Percentiles rank a stretch among this genome's conserved stretches.
phyloP scores from a whole-genome alignment of 2,797 vertebrate species.

The Clarias pachynema region DNA sequence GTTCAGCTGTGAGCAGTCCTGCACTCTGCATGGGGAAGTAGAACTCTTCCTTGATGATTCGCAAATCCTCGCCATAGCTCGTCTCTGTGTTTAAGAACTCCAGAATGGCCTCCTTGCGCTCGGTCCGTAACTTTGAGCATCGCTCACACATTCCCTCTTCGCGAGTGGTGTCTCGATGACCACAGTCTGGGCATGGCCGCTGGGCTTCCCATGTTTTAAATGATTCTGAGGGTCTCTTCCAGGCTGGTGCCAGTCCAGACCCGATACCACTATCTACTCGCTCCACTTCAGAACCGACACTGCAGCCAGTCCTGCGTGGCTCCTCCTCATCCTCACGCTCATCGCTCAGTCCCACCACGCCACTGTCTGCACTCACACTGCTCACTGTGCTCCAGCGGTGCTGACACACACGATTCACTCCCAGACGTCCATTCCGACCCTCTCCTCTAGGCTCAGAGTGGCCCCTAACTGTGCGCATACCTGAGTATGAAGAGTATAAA shows the following conservation, averaged over 20 bases:
- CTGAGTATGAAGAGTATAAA: slow-evolving; percentile 55
- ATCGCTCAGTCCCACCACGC: slow-evolving; percentile 84
- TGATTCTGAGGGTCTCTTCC: slow-evolving; percentile 80
- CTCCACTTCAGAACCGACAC: slow-evolving; percentile 74
- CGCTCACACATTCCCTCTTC: slow-evolving; percentile 83
- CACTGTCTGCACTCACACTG: slow-evolving; percentile 89
- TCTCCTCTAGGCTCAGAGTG: slow-evolving; percentile 74
- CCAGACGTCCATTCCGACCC: slow-evolving; percentile 65
- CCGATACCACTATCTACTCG: slow-evolving; percentile 87
- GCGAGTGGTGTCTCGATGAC: slow-evolving; percentile 75
- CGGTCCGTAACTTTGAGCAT: slow-evolving; percentile 84
- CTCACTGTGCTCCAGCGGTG: slow-evolving; percentile 92
- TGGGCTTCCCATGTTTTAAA: slow-evolving; percentile 84
- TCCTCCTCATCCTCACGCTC: slow-evolving; percentile 79
- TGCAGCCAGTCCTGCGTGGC: slow-evolving; percentile 62
- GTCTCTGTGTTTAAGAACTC: slow-evolving; percentile 90
- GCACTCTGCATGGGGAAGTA: slow-evolving; percentile 89
- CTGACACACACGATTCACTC: slow-evolving; percentile 74
- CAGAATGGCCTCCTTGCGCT: slow-evolving; percentile 89
- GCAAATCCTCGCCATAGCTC: slow-evolving; percentile 86
- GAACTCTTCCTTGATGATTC: slow-evolving; percentile 90
- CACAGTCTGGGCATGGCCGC: slow-evolving; percentile 85
- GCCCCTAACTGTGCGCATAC: slow-evolving; percentile 68
- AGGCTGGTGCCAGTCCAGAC: slow-evolving; percentile 79
- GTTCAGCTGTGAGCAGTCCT: slow-evolving; percentile 82